Percentiles rank a stretch among this genome's conserved stretches.
phyloP scores from a whole-genome alignment of 1,140 invertebrate species.

The Caenorhabditis tropicalis region DNA sequence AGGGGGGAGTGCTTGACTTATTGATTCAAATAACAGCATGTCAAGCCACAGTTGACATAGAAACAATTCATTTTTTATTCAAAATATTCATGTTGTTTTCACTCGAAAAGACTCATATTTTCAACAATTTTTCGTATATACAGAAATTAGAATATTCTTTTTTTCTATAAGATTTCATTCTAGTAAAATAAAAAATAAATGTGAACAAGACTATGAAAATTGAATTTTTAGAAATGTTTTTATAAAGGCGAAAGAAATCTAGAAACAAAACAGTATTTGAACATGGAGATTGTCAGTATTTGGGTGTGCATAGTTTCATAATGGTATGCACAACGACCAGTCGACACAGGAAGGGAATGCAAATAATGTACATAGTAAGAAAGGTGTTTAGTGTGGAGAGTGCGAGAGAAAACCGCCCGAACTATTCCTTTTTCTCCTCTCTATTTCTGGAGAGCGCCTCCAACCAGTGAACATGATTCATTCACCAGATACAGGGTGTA shows the following conservation, averaged over 20 bases:
- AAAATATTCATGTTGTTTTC: background rate
- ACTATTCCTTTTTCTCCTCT: background rate
- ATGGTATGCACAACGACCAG: slow-evolving; percentile 34
- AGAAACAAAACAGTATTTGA: slow-evolving; percentile 9
- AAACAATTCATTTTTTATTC: background rate
- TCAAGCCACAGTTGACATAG: background rate
- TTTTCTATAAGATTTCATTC: background rate
- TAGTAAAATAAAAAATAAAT: background rate
- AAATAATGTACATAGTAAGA: slow-evolving; percentile 37
- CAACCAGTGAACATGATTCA: slow-evolving; percentile 36
- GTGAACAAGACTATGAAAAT: background rate
- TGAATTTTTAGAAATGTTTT: background rate
- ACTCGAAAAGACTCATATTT: too few relatives aligned
- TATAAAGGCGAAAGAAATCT: background rate
- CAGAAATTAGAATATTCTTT: background rate
- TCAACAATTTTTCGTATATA: background rate
- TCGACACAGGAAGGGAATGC: slow-evolving; percentile 33
- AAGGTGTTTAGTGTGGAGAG: slow-evolving; percentile 14
- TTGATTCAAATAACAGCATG: background rate
- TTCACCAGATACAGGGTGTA: slow-evolving; percentile 8
- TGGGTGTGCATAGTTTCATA: slow-evolving; percentile 36
- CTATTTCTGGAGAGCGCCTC: slow-evolving; percentile 16
- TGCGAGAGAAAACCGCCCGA: background rate
- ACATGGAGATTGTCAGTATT: background rate
- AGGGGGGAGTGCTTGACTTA: background rate